These are phyloP conservation scores for Chloroceryle inda DNA, from an alignment of 2,797 vertebrate species.

Conservation along the genomic window DNA sequence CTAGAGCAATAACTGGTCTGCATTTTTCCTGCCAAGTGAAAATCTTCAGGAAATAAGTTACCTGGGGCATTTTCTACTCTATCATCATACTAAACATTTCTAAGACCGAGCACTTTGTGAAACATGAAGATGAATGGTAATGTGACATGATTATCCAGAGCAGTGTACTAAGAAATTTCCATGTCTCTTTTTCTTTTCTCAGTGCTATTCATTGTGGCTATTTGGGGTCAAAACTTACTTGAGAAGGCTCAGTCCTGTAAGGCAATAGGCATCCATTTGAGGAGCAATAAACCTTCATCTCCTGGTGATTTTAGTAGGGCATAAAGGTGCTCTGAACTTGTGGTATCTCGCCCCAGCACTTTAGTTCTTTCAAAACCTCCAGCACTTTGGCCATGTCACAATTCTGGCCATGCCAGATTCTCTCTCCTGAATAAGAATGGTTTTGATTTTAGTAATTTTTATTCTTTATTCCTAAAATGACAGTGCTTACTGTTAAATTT, in stretches of 20 bases:
- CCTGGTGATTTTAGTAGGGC: neutral
- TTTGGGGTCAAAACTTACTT: neutral
- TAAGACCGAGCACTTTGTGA: neutral
- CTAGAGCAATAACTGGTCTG: neutral
- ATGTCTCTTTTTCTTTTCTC: neutral
- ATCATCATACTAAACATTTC: neutral
- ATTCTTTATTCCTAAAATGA: neutral
- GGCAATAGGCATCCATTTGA: neutral
- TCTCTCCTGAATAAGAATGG: neutral
- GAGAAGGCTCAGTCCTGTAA: neutral
- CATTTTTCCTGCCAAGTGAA: neutral
- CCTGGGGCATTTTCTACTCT: neutral
- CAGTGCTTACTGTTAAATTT: neutral
- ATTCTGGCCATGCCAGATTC: neutral
- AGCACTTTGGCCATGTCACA: neutral
- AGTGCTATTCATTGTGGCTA: neutral
- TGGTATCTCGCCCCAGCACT: neutral
- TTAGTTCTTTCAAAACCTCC: neutral
- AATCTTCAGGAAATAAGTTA: neutral
- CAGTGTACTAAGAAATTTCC: neutral
- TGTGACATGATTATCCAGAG: slow-evolving; percentile 49
- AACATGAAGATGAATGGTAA: neutral
- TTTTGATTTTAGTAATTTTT: slow-evolving; percentile 52
- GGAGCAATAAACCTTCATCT: neutral
- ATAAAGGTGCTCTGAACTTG: neutral